Evolutionary conservation across 2,797 vertebrate species (phyloP).

Genomic region (Typhlichthys eigenmanni): DNA sequence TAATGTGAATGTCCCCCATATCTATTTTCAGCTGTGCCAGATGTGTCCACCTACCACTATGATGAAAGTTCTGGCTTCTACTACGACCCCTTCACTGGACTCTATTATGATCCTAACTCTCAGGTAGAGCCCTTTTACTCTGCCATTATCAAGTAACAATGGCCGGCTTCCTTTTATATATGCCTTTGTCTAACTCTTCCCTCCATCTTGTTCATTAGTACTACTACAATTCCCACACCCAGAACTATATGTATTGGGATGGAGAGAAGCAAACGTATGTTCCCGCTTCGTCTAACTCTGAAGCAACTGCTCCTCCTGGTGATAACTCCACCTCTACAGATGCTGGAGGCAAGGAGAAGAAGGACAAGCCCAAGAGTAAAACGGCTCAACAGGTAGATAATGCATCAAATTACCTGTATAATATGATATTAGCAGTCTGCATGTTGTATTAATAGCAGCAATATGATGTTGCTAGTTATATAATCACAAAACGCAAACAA

Average conservation of each 20-base stretch:
- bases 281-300: slow-evolving; percentile 76
- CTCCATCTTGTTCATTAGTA: slow-evolving; percentile 72
- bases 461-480: no score
- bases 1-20: slow-evolving; percentile 11
- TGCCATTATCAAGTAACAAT: background rate
- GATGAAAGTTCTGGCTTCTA: slow-evolving; percentile 90
- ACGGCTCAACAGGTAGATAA: slow-evolving; percentile 86
- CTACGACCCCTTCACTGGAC: slow-evolving; percentile 89
- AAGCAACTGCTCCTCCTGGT: slow-evolving; percentile 37
- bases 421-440: no score
- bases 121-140: slow-evolving; percentile 73
- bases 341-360: slow-evolving; percentile 85
- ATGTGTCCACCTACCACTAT: slow-evolving; percentile 90
- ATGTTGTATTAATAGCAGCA: no score
- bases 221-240: slow-evolving; percentile 87
- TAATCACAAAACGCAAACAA: no score
- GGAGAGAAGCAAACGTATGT: slow-evolving; percentile 85
- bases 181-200: no score
- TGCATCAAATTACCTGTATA: background rate
- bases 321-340: slow-evolving; percentile 48
- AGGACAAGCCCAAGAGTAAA: slow-evolving; percentile 91
- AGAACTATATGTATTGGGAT: slow-evolving; percentile 93
- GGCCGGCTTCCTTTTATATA: background rate
- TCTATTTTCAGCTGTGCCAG: slow-evolving; percentile 81
- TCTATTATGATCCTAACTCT: slow-evolving; percentile 90